Evolutionary conservation across 2,888 invertebrate genomes (phyloP), one percentile per base, ranked within the genome.

Genomic region (Netelia fuscicornis): DNA sequence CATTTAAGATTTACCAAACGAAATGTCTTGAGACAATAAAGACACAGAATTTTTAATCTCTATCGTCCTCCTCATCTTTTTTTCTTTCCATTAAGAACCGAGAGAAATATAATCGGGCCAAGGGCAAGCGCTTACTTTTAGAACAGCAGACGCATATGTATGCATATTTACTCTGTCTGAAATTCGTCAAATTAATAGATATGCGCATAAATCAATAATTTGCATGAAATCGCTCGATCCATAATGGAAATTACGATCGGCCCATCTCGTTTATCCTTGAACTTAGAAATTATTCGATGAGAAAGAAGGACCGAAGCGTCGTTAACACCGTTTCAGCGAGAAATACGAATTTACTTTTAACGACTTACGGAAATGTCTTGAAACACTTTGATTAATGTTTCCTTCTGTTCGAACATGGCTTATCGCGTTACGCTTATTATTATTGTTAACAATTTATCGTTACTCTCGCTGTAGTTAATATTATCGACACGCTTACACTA

Each of bases 211-310:
- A 80, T 75, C 70, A 71, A 80, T 70, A 75, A 83, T 83, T 79
- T 83, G 75, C 79, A 79, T 83, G 65, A 70, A 83, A 83, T 75
- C 44, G 58, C 60, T 74, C 25, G 62, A 79, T 79, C 64, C 48
- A 30, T 72, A 68, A 58, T 25, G 11, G 42, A 75, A 25, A 5
- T 44, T 10, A 48, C 37, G 37, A 37, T 37, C 37, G 37, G 37
- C 37, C 37, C 37, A 6, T 6, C 3, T 11, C 13, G 2, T 48
- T 11, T 20, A 44, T 58, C 67, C 54, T 67, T 42, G 54, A 17
- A 20, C 48, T 48, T 6, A 11, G 23, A 37, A 37, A 77, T 44
- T 42, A n/a, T 42, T 9, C n/a, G 58, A 44, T 44, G 67, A 23
- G 2, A 48, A 44, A 20, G n/a, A 23, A 76, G 56, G 54, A 56